phyloP scores from a whole-genome alignment of 2,797 vertebrate genomes.

The Smutsia gigantea region DNA sequence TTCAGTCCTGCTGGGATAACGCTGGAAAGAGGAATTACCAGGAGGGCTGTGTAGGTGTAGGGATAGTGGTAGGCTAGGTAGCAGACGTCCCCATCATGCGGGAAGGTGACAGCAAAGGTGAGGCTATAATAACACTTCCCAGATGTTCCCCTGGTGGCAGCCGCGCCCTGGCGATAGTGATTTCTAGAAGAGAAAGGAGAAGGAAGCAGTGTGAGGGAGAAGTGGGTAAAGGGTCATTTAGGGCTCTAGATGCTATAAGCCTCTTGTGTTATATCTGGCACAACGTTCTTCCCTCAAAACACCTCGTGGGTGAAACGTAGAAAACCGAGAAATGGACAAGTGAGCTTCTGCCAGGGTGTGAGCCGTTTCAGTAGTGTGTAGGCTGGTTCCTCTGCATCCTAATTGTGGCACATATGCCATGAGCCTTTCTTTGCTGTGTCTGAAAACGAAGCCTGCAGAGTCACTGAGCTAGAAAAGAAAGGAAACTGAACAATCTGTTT shows the following conservation, averaged over 20 bases:
- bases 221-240: background rate
- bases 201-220: background rate
- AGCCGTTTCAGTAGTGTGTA: background rate
- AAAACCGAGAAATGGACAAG: background rate
- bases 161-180: constrained; percentile 85
- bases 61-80: constrained; percentile 97
- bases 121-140: constrained; percentile 91
- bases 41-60: constrained; percentile 93
- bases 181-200: constrained; percentile 87
- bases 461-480: background rate
- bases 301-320: background rate
- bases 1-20: rapidly evolving
- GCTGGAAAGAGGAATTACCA: constrained; percentile 86
- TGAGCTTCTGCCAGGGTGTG: background rate
- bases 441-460: background rate
- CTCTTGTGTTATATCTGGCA: background rate
- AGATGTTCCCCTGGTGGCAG: constrained; percentile 55
- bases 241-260: background rate
- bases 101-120: constrained; percentile 92
- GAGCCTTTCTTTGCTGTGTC: background rate
- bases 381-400: background rate
- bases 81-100: constrained; percentile 92
- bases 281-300: background rate
- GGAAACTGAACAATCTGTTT: background rate
- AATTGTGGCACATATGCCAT: rapidly evolving